Conservation (phyloP, 2,797 vertebrate species). For the Lepidocolaptes lacrymiger region DNA sequence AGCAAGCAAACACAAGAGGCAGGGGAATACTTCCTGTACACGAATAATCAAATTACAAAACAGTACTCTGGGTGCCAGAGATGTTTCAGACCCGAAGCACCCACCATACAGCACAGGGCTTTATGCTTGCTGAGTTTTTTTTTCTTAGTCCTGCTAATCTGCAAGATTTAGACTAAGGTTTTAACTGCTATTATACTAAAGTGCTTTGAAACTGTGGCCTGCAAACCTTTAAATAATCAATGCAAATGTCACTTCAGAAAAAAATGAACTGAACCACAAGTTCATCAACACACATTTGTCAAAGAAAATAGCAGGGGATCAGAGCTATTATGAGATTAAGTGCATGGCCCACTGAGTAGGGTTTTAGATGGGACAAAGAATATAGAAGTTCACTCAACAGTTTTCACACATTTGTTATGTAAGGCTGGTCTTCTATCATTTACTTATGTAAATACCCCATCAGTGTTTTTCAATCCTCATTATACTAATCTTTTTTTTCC, state of each 20-base stretch:
- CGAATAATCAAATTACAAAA: neutral
- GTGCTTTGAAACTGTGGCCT: conserved; percentile 63
- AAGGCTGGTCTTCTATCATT: conserved; percentile 76
- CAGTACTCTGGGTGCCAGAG: neutral
- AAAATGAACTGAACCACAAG: conserved; percentile 71
- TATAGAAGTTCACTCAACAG: conserved; percentile 79
- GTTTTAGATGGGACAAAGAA: conserved; percentile 84
- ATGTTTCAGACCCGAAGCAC: conserved; percentile 40
- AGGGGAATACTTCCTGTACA: neutral
- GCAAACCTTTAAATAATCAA: conserved; percentile 74
- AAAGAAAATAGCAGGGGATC: conserved; percentile 85
- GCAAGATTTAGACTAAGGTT: conserved; percentile 59
- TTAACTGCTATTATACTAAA: conserved; percentile 71
- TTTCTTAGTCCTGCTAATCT: conserved; percentile 47
- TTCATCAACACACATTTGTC: conserved; percentile 74
- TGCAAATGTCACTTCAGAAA: conserved; percentile 69
- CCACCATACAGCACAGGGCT: conserved; percentile 7
- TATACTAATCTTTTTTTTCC: conserved; percentile 30
- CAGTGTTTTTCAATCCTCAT: conserved; percentile 65
- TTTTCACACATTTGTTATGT: conserved; percentile 81
- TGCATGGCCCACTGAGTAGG: conserved; percentile 79
- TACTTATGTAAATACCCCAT: conserved; percentile 82
- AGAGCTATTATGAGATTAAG: conserved; percentile 90
- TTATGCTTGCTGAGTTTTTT: conserved; percentile 38
- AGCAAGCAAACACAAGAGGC: neutral